phyloP scores from a whole-genome alignment of 2,888 invertebrate species.

The Agrotis puta region DNA sequence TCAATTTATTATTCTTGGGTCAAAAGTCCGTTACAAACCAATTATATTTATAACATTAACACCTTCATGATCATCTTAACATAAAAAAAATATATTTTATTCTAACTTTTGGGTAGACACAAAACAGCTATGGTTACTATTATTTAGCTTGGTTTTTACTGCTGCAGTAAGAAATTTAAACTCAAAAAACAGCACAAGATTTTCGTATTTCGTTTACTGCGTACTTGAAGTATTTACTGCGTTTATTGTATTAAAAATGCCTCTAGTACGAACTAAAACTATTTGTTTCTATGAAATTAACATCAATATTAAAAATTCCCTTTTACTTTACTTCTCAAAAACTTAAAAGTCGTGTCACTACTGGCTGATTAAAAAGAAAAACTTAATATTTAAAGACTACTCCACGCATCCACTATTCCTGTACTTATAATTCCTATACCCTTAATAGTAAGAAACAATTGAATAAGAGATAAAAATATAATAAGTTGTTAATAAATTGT shows the following conservation, averaged over 20 bases:
- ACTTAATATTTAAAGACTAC: too few species aligned
- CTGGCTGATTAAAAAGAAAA: too few species aligned
- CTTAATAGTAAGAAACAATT: slow-evolving; percentile 55
- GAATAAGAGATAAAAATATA: slow-evolving; percentile 43
- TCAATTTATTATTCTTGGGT: neutral
- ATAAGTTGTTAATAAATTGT: slow-evolving; percentile 51
- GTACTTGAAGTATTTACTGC: too few species aligned
- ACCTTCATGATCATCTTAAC: neutral
- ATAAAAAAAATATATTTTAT: neutral
- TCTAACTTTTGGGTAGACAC: neutral
- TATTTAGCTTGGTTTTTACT: neutral
- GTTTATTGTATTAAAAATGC: too few species aligned
- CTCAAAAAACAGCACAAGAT: too few species aligned
- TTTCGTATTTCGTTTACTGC: too few species aligned
- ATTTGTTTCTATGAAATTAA: too few species aligned
- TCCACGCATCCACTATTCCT: slow-evolving; percentile 24
- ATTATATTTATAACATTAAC: neutral
- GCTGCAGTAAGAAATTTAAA: neutral
- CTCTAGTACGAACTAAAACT: too few species aligned
- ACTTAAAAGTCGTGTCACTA: too few species aligned
- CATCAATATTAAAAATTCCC: too few species aligned
- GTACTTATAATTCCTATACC: slow-evolving; percentile 1
- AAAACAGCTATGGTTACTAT: neutral
- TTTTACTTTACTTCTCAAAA: too few species aligned
- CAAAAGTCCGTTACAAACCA: neutral